These are phyloP conservation scores for Parasteatoda lunata DNA, from an alignment of 2,888 invertebrate genomes.

Conservation along the genomic window DNA sequence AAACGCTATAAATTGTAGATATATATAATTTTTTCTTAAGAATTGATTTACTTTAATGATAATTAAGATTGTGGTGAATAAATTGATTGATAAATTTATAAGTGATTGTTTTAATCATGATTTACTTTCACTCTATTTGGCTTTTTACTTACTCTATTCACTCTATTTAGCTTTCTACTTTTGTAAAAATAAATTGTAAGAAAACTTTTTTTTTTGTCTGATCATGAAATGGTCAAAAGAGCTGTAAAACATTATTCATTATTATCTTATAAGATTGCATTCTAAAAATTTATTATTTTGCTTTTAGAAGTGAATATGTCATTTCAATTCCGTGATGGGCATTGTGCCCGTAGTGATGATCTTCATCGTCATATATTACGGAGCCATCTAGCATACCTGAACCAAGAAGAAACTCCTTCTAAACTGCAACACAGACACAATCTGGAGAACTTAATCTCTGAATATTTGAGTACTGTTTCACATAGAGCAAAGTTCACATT, in stretches of 20 bases:
- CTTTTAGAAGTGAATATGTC: constrained; percentile 59
- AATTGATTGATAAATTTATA: no score
- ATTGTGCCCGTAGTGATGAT: constrained; percentile 55
- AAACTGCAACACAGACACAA: constrained; percentile 69
- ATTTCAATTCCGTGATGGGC: constrained; percentile 62
- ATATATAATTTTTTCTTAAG: no score
- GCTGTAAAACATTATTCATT: background rate
- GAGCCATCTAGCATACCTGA: constrained; percentile 70
- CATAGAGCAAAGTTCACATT: constrained; percentile 69
- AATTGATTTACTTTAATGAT: no score
- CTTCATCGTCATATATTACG: constrained; percentile 62
- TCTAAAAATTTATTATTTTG: background rate
- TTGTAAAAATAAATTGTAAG: no score
- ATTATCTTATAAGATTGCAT: background rate
- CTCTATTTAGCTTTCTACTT: no score
- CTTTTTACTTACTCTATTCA: no score
- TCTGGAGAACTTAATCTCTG: constrained; percentile 69
- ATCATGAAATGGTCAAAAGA: no score
- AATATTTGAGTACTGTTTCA: constrained; percentile 69
- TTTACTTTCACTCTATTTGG: no score
- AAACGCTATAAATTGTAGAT: no score
- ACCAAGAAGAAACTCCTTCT: constrained; percentile 69
- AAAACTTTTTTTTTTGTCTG: no score
- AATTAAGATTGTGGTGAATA: no score
- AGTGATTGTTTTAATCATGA: no score